phyloP scores from a whole-genome alignment of 2,888 invertebrate species.

The Villa cingulata region DNA sequence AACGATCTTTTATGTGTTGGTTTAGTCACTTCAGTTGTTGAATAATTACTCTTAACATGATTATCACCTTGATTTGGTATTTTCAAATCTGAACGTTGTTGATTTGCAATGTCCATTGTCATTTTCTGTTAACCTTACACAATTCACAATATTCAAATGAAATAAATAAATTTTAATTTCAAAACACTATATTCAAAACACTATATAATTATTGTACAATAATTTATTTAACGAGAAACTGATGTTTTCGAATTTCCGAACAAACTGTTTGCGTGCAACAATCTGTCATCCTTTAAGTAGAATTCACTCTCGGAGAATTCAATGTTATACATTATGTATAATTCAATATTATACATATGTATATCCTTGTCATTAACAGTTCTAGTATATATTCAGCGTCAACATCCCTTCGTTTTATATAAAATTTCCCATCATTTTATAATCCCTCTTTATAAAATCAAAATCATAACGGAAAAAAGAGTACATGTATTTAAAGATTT shows the following conservation, averaged over 20 bases:
- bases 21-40: constrained; percentile 37
- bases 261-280: constrained; percentile 32
- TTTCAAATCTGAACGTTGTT: constrained; percentile 37
- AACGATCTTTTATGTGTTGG: constrained; percentile 62
- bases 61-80: constrained; percentile 20
- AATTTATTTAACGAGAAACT: neutral
- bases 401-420: neutral
- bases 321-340: too few relatives aligned
- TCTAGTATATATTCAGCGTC: too few relatives aligned
- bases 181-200: too few relatives aligned
- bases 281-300: constrained; percentile 37
- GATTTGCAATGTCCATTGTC: constrained; percentile 51
- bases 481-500: constrained; percentile 17
- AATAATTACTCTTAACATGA: constrained; percentile 25
- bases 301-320: constrained; percentile 15
- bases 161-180: too few relatives aligned
- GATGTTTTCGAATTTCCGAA: constrained; percentile 25
- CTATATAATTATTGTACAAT: neutral
- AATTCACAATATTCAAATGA: neutral
- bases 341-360: too few relatives aligned
- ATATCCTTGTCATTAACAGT: too few relatives aligned
- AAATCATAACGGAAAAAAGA: neutral
- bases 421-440: neutral
- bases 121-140: constrained; percentile 32
- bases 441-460: neutral